Evolutionary conservation across 92 coral and sea anemone genomes (phyloP).

Genomic region (Paramuricea clavata): DNA sequence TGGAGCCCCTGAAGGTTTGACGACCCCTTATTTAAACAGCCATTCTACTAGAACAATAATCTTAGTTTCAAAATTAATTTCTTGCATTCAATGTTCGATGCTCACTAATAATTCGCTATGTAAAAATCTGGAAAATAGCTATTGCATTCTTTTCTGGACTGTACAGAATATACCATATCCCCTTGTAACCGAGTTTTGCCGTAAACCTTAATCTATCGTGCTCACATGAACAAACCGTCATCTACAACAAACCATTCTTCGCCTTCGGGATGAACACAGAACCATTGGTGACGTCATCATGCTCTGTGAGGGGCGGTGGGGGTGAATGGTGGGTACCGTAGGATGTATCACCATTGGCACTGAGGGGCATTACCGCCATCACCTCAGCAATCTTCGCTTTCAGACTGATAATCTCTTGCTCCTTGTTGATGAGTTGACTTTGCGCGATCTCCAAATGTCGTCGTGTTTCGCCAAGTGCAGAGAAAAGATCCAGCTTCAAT

Average conservation of each 20-base stretch:
- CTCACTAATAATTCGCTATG: no score
- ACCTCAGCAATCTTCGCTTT: conserved; percentile 98
- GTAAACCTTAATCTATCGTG: no score
- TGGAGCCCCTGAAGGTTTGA: no score
- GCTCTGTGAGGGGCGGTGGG: conserved; percentile 16
- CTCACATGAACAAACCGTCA: background rate
- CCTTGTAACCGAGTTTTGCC: background rate
- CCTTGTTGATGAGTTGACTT: conserved; percentile 80
- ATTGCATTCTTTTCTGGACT: no score
- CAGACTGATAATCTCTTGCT: conserved; percentile 82
- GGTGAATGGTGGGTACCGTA: conserved; percentile 23
- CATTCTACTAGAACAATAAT: no score
- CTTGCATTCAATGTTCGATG: no score
- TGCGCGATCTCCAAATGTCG: conserved; percentile 95
- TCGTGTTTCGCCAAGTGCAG: conserved; percentile 97
- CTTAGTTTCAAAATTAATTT: no score
- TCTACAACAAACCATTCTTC: conserved; percentile 41
- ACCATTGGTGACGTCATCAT: conserved; percentile 24
- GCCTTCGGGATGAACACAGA: conserved; percentile 30
- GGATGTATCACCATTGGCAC: background rate
- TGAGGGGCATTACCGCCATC: conserved; percentile 92
- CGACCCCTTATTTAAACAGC: no score
- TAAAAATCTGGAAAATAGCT: no score
- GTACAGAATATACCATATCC: no score
- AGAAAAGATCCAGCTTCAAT: conserved; percentile 93